These are phyloP conservation scores for Andrena camellia DNA, from an alignment of 2,888 invertebrate genomes.

Conservation along the genomic window DNA sequence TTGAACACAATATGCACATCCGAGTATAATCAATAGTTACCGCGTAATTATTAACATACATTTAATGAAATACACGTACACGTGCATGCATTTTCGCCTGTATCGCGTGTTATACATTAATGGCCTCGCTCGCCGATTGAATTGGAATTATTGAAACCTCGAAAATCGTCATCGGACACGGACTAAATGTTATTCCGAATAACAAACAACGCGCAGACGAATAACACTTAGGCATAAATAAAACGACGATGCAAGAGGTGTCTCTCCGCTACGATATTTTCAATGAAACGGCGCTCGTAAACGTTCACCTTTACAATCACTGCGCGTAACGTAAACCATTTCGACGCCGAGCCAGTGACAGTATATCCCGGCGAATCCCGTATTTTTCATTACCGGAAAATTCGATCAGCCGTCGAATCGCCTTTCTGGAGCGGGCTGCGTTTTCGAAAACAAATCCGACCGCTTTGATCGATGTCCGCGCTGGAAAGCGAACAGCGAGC, in stretches of 20 bases:
- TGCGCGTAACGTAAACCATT: constrained; percentile 3
- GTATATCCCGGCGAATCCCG: neutral
- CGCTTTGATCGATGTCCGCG: constrained; percentile 41
- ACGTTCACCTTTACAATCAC: neutral
- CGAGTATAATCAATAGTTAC: constrained; percentile 12
- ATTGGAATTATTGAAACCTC: constrained; percentile 1
- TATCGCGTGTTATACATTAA: neutral
- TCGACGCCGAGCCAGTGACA: constrained; percentile 9
- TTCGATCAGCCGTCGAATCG: constrained; percentile 19
- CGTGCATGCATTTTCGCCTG: neutral
- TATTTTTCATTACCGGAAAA: constrained; percentile 9
- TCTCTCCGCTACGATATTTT: neutral
- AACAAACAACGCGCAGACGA: neutral
- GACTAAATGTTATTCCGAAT: neutral
- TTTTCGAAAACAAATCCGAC: constrained; percentile 38
- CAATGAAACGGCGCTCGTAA: neutral
- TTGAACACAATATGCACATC: neutral
- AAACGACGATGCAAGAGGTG: neutral
- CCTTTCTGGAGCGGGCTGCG: constrained; percentile 1
- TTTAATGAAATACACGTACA: neutral
- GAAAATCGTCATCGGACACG: neutral
- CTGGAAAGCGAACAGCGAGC: neutral
- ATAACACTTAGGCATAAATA: neutral
- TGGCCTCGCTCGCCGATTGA: neutral
- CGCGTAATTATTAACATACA: neutral